These are phyloP conservation scores for Notarius lentiginosus DNA, from an alignment of 2,113 vertebrate genomes.

Conservation along the genomic window DNA sequence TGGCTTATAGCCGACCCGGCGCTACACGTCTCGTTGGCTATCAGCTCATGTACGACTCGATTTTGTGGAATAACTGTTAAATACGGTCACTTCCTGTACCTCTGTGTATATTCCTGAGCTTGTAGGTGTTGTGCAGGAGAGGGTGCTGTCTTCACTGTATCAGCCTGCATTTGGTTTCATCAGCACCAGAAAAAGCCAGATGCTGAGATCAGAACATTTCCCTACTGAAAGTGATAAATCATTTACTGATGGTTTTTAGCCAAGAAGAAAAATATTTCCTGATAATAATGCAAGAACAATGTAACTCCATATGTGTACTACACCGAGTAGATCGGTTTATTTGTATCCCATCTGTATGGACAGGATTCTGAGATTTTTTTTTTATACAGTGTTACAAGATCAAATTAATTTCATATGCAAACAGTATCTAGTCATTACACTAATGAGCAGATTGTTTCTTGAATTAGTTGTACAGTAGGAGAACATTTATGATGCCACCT, in stretches of 20 bases:
- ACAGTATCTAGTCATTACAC: neutral
- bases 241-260: neutral
- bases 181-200: neutral
- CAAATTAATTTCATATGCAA: neutral
- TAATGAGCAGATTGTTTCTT: neutral
- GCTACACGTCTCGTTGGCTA: too few relatives aligned
- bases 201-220: neutral
- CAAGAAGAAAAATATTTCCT: neutral
- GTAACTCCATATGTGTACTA: too few relatives aligned
- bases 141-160: constrained; percentile 17
- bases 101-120: neutral
- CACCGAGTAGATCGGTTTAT: neutral
- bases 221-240: neutral
- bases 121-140: constrained; percentile 5
- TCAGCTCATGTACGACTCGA: too few relatives aligned
- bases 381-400: neutral
- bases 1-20: too few relatives aligned
- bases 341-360: neutral
- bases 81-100: too few relatives aligned
- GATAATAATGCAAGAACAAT: neutral
- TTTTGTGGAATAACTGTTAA: too few relatives aligned
- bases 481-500: neutral
- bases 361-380: too few relatives aligned
- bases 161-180: neutral
- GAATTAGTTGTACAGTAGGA: neutral